A percentile compares a stretch with the other conserved stretches of the same genome.
These are phyloP conservation scores for Eupeodes luniger DNA, from an alignment of 2,888 invertebrate species.

Conservation along the genomic window DNA sequence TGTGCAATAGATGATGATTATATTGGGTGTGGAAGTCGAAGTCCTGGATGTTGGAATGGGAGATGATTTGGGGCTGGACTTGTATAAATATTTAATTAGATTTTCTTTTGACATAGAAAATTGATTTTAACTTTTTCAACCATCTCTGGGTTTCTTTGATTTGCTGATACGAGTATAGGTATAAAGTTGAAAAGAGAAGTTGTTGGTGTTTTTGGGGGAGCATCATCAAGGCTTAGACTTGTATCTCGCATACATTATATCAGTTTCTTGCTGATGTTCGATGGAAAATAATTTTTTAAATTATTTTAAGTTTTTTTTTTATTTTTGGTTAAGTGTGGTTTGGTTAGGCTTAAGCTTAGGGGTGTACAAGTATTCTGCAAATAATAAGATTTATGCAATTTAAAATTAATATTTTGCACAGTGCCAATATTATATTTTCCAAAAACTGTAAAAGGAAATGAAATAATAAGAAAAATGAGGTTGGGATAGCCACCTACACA, in stretches of 20 bases:
- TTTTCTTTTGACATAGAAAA: slow-evolving; percentile 64
- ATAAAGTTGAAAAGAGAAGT: not conserved
- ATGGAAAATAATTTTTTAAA: slow-evolving; percentile 56
- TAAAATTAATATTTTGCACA: no score
- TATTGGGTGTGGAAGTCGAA: not conserved
- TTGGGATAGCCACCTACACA: no score
- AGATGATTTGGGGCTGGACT: slow-evolving; percentile 16
- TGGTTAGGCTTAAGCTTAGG: not conserved
- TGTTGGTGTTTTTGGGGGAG: slow-evolving; percentile 2
- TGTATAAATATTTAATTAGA: slow-evolving; percentile 73
- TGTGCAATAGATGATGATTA: slow-evolving; percentile 3
- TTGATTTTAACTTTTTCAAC: slow-evolving; percentile 67
- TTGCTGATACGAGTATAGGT: slow-evolving; percentile 30
- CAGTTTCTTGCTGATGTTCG: slow-evolving; percentile 17
- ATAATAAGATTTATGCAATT: slow-evolving; percentile 1
- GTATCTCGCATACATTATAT: slow-evolving; percentile 3
- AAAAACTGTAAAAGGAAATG: no score
- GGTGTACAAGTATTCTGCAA: not conserved
- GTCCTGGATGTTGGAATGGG: not conserved
- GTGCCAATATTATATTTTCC: no score
- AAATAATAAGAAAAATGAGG: no score
- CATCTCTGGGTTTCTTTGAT: slow-evolving; percentile 50
- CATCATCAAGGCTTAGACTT: slow-evolving; percentile 4
- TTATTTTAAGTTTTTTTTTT: slow-evolving; percentile 36
- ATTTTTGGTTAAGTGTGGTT: not conserved